Base-by-base conservation (phyloP, 2,113 vertebrate species). In the Lutjanus erythropterus region DNA sequence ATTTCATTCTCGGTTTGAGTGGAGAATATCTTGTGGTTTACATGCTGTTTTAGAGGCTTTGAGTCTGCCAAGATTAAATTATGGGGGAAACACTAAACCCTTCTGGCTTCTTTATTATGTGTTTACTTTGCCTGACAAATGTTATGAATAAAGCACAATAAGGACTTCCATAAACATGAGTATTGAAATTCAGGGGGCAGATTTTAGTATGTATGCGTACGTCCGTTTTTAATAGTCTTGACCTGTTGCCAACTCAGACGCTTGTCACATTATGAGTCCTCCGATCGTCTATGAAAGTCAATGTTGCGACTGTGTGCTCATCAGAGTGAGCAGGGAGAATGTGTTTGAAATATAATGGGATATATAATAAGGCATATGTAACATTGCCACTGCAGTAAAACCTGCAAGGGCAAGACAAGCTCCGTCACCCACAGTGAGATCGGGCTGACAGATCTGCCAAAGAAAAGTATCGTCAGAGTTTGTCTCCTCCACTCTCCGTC, bases 261-360 rank as follows among this genome's bases (percentile, higher is more conserved):
- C 49, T 69, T 15, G 37, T 85, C 68, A 58, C 69, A 85, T 80
- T 67, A 82, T 55, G 66, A 83, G 61, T 85, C 42, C 76, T 76
- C 33, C 9, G 12, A 75, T 47, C 3, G 19, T 65, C 86, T 64
- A 66, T 85, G 62, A 81, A 90, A 87, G 84, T 78, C 71, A 70
- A 42, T 49, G 72, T 75, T 73, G 75, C 37, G n/a, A 70, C 73
- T 65, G 52, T 67, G 78, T 44, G 83, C 76, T 87, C 78, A 73
- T 75, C 78, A 53, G 77, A 74, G 76, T 62, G 66, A 52, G 37
- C n/a, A 82, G 67, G 41, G 77, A 74, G 64, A 68, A 47, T 78
- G 86, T 74, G 64, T 86, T 75, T 66, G 84, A 86, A 78, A 85
- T 86, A 74, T 86, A 90, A 81, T 81, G 67, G 47, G 68, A 80